Evolutionary conservation across 2,888 invertebrate species (phyloP), one percentile per base, ranked within the genome.

Genomic region (Drosophila anceps): DNA sequence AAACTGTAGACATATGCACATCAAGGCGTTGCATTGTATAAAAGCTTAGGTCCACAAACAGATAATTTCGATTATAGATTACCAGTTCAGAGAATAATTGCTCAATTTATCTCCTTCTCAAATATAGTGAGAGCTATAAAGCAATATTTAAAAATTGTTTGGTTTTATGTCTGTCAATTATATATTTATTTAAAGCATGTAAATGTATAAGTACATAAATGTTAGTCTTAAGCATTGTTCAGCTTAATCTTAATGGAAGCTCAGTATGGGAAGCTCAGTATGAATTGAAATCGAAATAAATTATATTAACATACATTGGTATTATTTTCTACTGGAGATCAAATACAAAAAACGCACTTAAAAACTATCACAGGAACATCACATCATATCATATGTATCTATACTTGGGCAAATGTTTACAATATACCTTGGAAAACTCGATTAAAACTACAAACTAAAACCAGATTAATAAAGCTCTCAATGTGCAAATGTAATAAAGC

Each of bases 281-380:
- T 54, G 64, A 58, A 29, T 46, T 39, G 13, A 41, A 27, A 53
- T 41, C 15, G 33, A 59, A 65, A 81, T 75, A 75, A 81, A 59
- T 71, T 69, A 74, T 51, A 24, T 51, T 46, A 43, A 61, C 43
- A 61, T 35, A 53, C 37, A 61, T 31, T 50, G 20, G 57, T 33
- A 58, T 46, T 73, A 70, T 69, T 41, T 31, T 18, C 71, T 84
- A 87, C 7, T 66, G 76, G 91, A 91, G 90, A 91, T 91, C 90
- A 81, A 65, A 68, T 57, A 76, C 61, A 75, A 60, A 79, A 84
- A 66, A 71, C 65, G 50, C 61, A 80, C 91, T 91, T 91, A 91
- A 82, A 79, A 91, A 90, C 92, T 91, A 91, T 91, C 91, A 91
- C 92, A 91, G 92, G 82, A 86, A 79, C 84, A 87, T 83, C 90